These are phyloP conservation scores for Habroteleia sp. DNA, from an alignment of 2,888 invertebrate species.

Conservation along the genomic window DNA sequence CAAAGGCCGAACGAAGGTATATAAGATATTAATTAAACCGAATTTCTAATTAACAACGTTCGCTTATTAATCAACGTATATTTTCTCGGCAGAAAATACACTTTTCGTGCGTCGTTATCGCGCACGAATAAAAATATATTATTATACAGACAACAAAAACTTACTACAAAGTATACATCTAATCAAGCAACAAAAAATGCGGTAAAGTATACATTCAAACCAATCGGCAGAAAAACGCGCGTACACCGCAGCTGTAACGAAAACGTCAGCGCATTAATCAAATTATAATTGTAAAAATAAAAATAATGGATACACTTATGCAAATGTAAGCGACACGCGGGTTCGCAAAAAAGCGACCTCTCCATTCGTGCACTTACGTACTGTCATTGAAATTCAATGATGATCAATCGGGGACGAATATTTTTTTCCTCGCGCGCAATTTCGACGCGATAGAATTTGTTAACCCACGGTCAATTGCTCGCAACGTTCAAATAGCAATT, in stretches of 20 bases:
- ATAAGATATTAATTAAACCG: conserved; percentile 43
- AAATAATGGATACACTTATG: conserved; percentile 44
- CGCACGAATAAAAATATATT: conserved; percentile 42
- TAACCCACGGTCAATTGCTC: conserved; percentile 43
- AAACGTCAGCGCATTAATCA: conserved; percentile 54
- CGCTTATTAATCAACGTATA: conserved; percentile 36
- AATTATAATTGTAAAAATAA: conserved; percentile 55
- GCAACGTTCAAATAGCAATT: conserved; percentile 1
- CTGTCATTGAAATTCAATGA: conserved; percentile 50
- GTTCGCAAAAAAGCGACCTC: conserved; percentile 50
- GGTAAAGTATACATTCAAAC: conserved; percentile 36
- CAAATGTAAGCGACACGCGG: conserved; percentile 40
- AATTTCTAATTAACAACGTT: conserved; percentile 43
- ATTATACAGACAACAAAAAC: conserved; percentile 46
- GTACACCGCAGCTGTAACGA: conserved; percentile 13
- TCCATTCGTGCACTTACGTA: conserved; percentile 31
- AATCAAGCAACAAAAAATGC: conserved; percentile 42
- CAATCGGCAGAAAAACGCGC: conserved; percentile 41
- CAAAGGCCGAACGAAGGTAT: conserved; percentile 9
- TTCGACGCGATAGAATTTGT: conserved; percentile 19
- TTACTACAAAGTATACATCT: conserved; percentile 49
- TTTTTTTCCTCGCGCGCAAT: conserved; percentile 6
- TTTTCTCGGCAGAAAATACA: conserved; percentile 36
- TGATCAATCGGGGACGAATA: conserved; percentile 36
- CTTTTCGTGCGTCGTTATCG: conserved; percentile 32